Evolutionary conservation across 2,113 vertebrate species (phyloP), one percentile per base, ranked within the genome.

Genomic region (Onychostoma macrolepis): DNA sequence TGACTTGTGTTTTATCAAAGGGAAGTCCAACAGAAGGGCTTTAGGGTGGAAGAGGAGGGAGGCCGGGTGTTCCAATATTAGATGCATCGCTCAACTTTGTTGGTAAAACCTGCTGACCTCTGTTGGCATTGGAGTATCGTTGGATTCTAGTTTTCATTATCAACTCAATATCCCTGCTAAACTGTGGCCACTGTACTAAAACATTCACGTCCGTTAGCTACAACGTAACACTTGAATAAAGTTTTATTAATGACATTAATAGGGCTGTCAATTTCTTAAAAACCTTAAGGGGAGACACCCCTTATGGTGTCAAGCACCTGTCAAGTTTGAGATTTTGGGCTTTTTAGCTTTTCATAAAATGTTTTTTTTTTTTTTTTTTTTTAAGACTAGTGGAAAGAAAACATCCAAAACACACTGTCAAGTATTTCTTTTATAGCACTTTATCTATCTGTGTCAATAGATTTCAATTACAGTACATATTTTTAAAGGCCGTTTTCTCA

Each of bases 1-100:
- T 89, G 90, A 92, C 86, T 80, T 85, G 91, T 91, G 91, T 91
- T 94, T 92, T 90, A 91, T 93, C 91, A 91, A 93, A 94, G 76
- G 63, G 33, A 93, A 92, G 93, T 92, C 93, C 86, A 92, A 65
- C 36, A 81, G 56, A 81, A 81, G 26, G 36, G n/a, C n/a, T 83
- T 53, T 19, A 4, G 65, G 10, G 19, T 45, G 11, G 63, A 4
- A 50, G 17, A 30, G 38, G 12, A 61, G 12, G 61, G 38, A 78
- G 28, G 48, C 28, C 26, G 13, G 17, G 24, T 11, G 4, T 67
- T 82, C 12, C 7, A 45, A 1, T n/a, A 63, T 63, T n/a, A 80
- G 11, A 63, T 36, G 8, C 11, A 36, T n/a, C 21, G 11, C 53
- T 61, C 53, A 58, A 63, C 78, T 63, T 81, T 45, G 36, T 65